Base-by-base conservation (phyloP, 1,140 invertebrate genomes). In the Heliothis subflexa region DNA sequence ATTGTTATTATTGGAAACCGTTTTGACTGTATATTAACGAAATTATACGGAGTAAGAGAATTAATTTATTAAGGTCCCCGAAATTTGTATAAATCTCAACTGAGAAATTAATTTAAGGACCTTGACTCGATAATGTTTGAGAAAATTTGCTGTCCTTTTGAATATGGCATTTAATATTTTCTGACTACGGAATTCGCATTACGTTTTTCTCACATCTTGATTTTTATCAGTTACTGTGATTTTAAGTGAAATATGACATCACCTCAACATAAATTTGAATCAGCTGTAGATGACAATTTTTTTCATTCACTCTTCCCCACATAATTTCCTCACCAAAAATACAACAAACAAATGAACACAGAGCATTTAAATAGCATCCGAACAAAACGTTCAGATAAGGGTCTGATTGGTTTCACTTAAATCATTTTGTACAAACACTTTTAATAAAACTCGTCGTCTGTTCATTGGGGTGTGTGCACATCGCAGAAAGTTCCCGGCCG, bases 1-100 rank as follows among this genome's bases (percentile, higher is more conserved):
- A 28, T 79, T 79, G 78, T 73, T 79, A 74, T 72, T 79, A 75
- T 68, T 68, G 59, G 50, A 55, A 70, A 79, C 21, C 57, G 57
- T 75, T 62, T 75, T 52, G 62, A 25, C 57, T 50, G 47, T 64
- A 49, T 75, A 75, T 75, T 75, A 75, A 75, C 47, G 45, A 74
- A 74, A 74, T 74, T 74, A 61, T 74, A 74, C 54, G 40, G 68
- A 54, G 50, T 33, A 14, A 61, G 54, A 74, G 45, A 74, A 74
- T 74, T 59, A 74, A 74, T 74, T 74, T 74, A 74, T 74, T 59
- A 49, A 74, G 71, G 71, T 74, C 55, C 71, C 7, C 11, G 55
- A 61, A 74, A 74, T 74, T 74, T 74, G 71, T 47, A 61, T 59
- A 57, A 72, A 72, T 72, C 70, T 72, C 33, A 16, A 45, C 52